Percentiles rank a stretch among this genome's conserved stretches.
These are phyloP conservation scores for Aurelia sp. DNA, from an alignment of 30 jellyfish, hydroid and myxozoan species.

Conservation along the genomic window DNA sequence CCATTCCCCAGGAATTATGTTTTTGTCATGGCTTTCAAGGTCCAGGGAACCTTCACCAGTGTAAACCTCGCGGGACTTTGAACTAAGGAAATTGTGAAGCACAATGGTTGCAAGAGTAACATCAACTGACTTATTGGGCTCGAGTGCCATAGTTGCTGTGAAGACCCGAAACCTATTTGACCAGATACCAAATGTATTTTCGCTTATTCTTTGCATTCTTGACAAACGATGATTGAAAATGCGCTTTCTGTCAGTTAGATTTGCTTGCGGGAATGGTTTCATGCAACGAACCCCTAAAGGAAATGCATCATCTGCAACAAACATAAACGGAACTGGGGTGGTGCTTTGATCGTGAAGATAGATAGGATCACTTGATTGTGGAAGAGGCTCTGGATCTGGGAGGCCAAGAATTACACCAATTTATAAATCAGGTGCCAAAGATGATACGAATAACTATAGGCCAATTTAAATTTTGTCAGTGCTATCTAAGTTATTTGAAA, in stretches of 20 bases:
- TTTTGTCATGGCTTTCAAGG: too few species aligned
- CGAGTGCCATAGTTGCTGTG: neutral
- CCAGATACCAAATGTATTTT: conserved; percentile 7
- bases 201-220: neutral
- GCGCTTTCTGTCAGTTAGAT: conserved; percentile 13
- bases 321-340: neutral
- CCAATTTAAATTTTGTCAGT: too few species aligned
- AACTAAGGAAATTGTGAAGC: conserved; percentile 17
- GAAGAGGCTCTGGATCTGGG: conserved; percentile 28
- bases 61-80: too few species aligned
- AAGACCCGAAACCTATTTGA: conserved; percentile 11
- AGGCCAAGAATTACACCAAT: too few species aligned
- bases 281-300: conserved; percentile 22
- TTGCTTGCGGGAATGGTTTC: conserved; percentile 18
- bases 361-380: conserved; percentile 11
- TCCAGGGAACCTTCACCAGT: too few species aligned
- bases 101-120: conserved; percentile 9
- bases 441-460: too few species aligned
- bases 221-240: conserved; percentile 13
- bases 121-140: conserved; percentile 8
- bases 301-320: conserved; percentile 39
- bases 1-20: too few species aligned
- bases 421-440: too few species aligned
- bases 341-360: neutral
- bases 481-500: too few species aligned